Evolutionary conservation across 2,888 invertebrate species (phyloP).

Genomic region (Mechanitis mazaeus): DNA sequence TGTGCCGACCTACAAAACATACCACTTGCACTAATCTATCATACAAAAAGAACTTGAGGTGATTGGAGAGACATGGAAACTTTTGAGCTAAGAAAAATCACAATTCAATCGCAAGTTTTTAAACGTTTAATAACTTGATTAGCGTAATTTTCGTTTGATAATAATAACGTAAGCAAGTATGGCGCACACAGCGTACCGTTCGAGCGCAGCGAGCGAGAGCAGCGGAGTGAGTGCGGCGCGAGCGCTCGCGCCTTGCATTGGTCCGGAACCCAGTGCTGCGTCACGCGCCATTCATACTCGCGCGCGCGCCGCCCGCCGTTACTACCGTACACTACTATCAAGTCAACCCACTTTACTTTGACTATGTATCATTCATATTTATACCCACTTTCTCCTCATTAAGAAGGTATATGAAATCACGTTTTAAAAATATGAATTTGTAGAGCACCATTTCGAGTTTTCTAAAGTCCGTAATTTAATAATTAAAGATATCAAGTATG

Average conservation of each 20-base stretch:
- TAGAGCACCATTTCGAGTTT: no score
- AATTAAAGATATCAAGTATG: no score
- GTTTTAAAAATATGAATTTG: no score
- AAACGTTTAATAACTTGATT: not conserved
- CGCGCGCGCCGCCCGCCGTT: constrained; percentile 28
- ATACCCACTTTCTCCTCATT: not conserved
- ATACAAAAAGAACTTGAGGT: constrained; percentile 12
- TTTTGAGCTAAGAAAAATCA: constrained; percentile 4
- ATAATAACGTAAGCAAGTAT: constrained; percentile 23
- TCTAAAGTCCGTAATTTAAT: no score
- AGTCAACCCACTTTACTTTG: constrained; percentile 24
- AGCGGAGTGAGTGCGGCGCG: constrained; percentile 34
- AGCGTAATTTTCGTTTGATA: constrained; percentile 8
- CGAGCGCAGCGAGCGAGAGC: constrained; percentile 40
- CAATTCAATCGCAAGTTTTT: constrained; percentile 1
- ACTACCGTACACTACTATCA: constrained; percentile 40
- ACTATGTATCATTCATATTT: constrained; percentile 15
- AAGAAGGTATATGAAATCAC: no score
- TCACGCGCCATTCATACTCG: constrained; percentile 32
- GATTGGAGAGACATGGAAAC: not conserved
- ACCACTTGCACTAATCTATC: constrained; percentile 6
- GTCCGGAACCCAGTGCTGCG: constrained; percentile 28
- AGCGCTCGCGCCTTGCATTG: constrained; percentile 27
- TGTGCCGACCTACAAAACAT: constrained; percentile 10
- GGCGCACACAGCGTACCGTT: constrained; percentile 35